Evolutionary conservation across 2,797 vertebrate genomes (phyloP).

Genomic region (Salmo trutta): DNA sequence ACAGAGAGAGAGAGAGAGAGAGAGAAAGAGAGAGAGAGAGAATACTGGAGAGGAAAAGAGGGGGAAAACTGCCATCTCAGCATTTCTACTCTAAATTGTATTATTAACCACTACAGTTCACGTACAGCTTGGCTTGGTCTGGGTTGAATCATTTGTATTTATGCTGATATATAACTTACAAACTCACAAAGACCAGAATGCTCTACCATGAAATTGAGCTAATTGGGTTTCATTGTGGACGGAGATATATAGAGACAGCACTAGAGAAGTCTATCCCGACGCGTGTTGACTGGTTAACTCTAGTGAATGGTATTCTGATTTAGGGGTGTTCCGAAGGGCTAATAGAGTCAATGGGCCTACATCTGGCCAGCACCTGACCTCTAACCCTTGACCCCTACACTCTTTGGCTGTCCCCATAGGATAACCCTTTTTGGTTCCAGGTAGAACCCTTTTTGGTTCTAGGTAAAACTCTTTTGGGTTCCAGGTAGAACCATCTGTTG

Average conservation of each 20-base stretch:
- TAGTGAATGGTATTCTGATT: slow-evolving; percentile 41
- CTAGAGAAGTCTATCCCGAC: background rate
- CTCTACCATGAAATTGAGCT: slow-evolving; percentile 6
- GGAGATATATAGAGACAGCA: background rate
- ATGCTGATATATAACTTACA: background rate
- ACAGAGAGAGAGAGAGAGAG: slow-evolving; percentile 40
- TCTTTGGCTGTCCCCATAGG: too few species aligned
- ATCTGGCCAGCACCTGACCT: slow-evolving; percentile 44
- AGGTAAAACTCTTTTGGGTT: too few species aligned
- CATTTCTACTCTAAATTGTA: background rate
- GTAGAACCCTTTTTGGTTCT: too few species aligned
- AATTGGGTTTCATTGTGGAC: background rate
- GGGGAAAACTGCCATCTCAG: background rate
- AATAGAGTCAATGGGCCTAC: slow-evolving; percentile 31
- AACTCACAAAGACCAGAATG: background rate
- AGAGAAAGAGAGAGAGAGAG: slow-evolving; percentile 32
- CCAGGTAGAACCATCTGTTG: too few species aligned
- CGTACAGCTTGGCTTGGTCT: background rate
- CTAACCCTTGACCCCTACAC: slow-evolving; percentile 32
- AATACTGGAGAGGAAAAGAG: background rate
- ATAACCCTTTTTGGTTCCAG: too few species aligned
- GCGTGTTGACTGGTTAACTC: background rate
- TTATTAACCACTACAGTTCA: background rate
- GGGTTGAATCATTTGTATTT: background rate
- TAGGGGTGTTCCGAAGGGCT: slow-evolving; percentile 25